phyloP scores from a whole-genome alignment of 2,888 invertebrate genomes.

The Liopterus haemorrhoidalis region DNA sequence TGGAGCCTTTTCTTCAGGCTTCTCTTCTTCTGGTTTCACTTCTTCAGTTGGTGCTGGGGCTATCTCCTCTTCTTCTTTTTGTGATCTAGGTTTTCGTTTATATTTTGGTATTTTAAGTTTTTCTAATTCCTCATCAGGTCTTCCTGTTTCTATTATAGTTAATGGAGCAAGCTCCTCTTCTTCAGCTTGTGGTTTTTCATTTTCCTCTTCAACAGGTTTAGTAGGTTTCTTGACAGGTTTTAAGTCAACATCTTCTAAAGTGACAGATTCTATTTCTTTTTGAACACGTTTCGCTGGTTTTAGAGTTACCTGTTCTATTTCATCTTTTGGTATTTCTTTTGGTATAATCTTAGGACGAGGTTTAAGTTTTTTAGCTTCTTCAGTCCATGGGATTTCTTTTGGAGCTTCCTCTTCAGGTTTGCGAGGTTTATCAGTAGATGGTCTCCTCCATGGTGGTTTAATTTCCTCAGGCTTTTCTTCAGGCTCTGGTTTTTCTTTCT shows the following conservation, averaged over 20 bases:
- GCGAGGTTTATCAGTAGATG: slow-evolving; percentile 25
- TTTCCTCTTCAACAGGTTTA: slow-evolving; percentile 34
- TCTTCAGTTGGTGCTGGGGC: slow-evolving; percentile 31
- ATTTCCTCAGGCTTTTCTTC: slow-evolving; percentile 32
- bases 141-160: slow-evolving; percentile 32
- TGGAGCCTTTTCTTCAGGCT: slow-evolving; percentile 25
- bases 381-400: slow-evolving; percentile 31
- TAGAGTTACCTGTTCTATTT: slow-evolving; percentile 19
- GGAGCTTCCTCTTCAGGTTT: slow-evolving; percentile 26
- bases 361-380: slow-evolving; percentile 27
- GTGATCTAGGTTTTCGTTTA: slow-evolving; percentile 29
- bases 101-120: slow-evolving; percentile 31
- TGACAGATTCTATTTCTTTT: slow-evolving; percentile 5
- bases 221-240: slow-evolving; percentile 30
- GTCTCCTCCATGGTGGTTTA: slow-evolving; percentile 33
- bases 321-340: slow-evolving; percentile 25
- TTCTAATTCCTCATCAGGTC: slow-evolving; percentile 27
- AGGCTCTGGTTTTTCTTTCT: slow-evolving; percentile 30
- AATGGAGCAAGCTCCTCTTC: slow-evolving; percentile 33
- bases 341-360: slow-evolving; percentile 33
- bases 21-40: slow-evolving; percentile 26
- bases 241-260: slow-evolving; percentile 36
- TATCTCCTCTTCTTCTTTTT: slow-evolving; percentile 35
- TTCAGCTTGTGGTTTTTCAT: slow-evolving; percentile 32
- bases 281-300: slow-evolving; percentile 12